A percentile compares a stretch with the other conserved stretches of the same genome.
These are phyloP conservation scores for Chymomyza procnemis DNA, from an alignment of 2,888 invertebrate species.

Conservation along the genomic window DNA sequence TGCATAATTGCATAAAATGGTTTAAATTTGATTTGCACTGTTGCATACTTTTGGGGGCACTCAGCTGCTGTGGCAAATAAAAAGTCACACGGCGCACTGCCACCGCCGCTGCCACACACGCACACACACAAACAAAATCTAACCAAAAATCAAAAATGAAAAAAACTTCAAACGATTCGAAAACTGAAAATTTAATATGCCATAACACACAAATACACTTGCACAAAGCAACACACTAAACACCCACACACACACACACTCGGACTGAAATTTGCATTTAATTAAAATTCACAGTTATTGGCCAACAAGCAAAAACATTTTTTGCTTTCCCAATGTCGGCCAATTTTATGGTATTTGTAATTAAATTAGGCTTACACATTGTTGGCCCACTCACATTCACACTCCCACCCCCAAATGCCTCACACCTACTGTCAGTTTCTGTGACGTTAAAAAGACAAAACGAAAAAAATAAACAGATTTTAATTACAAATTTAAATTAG, in stretches of 20 bases:
- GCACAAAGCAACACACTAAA: no score
- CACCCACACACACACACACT: constrained; percentile 24
- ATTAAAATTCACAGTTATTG: constrained; percentile 66
- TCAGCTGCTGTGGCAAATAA: constrained; percentile 46
- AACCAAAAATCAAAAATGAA: constrained; percentile 31
- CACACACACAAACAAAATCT: neutral
- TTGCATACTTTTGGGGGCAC: constrained; percentile 48
- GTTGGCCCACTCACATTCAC: constrained; percentile 14
- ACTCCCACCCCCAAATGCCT: constrained; percentile 15
- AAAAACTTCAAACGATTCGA: constrained; percentile 39
- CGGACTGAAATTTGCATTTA: constrained; percentile 61
- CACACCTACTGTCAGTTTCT: neutral
- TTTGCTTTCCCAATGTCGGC: constrained; percentile 26
- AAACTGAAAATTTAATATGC: constrained; percentile 61
- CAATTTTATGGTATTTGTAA: constrained; percentile 60
- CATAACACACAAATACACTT: constrained; percentile 28
- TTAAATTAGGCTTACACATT: constrained; percentile 64
- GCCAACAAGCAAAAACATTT: constrained; percentile 47
- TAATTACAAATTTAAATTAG: constrained; percentile 60
- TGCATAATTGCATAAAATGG: constrained; percentile 68
- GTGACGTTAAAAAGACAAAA: neutral
- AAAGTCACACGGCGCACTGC: constrained; percentile 64
- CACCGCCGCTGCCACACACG: constrained; percentile 16
- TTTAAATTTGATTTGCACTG: constrained; percentile 59
- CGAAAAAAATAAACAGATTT: constrained; percentile 44